phyloP scores from a whole-genome alignment of 2,888 invertebrate genomes.

The Syrphus vitripennis region DNA sequence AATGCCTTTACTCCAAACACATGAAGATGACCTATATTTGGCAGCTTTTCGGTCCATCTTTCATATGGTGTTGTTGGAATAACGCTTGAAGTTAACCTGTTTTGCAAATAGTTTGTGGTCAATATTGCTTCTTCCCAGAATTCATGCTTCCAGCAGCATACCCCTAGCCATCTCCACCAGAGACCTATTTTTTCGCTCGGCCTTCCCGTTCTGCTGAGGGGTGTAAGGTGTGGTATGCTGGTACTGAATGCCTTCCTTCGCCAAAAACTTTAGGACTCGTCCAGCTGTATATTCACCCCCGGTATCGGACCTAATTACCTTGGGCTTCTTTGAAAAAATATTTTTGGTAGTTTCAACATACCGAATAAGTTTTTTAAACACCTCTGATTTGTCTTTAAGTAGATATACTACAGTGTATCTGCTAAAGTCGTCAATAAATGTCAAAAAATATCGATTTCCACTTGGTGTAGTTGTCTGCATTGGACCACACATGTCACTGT shows the following conservation, averaged over 20 bases:
- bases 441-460: neutral
- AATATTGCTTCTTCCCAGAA: neutral
- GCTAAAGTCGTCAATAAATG: neutral
- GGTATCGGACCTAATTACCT: neutral
- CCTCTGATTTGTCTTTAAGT: neutral
- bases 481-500: too few species aligned
- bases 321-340: neutral
- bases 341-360: neutral
- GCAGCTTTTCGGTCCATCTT: neutral
- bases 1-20: neutral
- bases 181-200: neutral
- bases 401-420: neutral
- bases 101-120: neutral
- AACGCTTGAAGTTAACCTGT: neutral
- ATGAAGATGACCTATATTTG: neutral
- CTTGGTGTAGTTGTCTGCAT: too few species aligned
- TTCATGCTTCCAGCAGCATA: neutral
- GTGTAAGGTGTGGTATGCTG: neutral
- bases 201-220: neutral
- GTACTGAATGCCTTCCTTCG: neutral
- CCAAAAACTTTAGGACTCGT: neutral
- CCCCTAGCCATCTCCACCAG: neutral
- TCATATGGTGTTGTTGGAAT: neutral
- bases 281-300: neutral
- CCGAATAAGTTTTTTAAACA: neutral